A percentile compares a stretch with the other conserved stretches of the same genome.
Evolutionary conservation across 2,797 vertebrate genomes (phyloP).

Genomic region (Phoebastria nigripes): DNA sequence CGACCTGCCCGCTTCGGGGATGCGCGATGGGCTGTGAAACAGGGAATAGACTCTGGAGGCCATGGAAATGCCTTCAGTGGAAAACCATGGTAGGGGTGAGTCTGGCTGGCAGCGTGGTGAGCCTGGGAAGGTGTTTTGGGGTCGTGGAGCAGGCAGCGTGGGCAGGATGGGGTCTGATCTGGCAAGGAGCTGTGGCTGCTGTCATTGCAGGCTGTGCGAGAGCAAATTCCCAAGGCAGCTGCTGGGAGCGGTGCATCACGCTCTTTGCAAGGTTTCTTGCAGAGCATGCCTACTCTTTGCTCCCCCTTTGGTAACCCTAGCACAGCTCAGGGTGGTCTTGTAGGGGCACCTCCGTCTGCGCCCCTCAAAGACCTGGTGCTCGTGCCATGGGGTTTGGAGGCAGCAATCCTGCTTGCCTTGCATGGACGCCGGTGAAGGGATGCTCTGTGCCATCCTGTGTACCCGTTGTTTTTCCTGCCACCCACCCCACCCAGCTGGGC

Average conservation of each 20-base stretch:
- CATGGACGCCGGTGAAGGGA: accelerated
- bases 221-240: not conserved
- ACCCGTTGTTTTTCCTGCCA: not conserved
- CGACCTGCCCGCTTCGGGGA: not conserved
- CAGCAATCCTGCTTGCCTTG: not conserved
- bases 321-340: not conserved
- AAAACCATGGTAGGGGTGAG: not conserved
- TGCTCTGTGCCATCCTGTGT: not conserved
- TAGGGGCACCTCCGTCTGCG: not conserved
- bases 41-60: not conserved
- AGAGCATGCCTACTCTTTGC: not conserved
- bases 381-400: not conserved
- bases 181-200: not conserved
- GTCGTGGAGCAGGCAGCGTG: accelerated
- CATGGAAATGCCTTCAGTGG: not conserved
- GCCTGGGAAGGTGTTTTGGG: not conserved
- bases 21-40: not conserved
- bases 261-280: not conserved
- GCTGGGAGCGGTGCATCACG: not conserved
- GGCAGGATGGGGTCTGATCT: not conserved
- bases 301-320: not conserved
- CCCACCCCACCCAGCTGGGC: not conserved
- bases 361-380: not conserved
- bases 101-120: accelerated
- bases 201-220: not conserved